Evolutionary conservation across 2,113 vertebrate species (phyloP).

Genomic region (Myodes glareolus): DNA sequence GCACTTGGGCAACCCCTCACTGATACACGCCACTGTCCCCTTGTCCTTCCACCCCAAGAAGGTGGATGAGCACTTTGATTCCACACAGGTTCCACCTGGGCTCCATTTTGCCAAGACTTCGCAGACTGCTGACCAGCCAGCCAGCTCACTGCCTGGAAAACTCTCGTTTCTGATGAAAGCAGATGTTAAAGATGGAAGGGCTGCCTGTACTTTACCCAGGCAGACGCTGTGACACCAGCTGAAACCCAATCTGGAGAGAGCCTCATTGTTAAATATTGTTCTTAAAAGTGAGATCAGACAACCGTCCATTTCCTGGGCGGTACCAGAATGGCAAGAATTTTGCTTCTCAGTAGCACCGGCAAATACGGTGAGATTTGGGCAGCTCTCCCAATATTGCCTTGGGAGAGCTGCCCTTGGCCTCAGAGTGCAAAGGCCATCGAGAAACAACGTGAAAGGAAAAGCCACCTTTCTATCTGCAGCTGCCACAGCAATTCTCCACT

Average conservation of each 20-base stretch:
- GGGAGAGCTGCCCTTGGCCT: fast-evolving
- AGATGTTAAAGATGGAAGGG: neutral
- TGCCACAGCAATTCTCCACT: neutral
- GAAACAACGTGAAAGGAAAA: neutral
- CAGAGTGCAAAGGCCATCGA: fast-evolving
- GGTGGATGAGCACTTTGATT: neutral
- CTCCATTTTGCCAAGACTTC: neutral
- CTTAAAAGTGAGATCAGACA: slow-evolving; percentile 40
- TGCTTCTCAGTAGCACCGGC: neutral
- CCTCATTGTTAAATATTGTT: slow-evolving; percentile 11
- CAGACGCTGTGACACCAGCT: neutral
- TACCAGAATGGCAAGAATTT: neutral
- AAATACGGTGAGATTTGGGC: no score
- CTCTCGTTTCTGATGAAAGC: neutral
- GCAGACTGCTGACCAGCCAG: neutral
- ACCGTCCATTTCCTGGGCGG: neutral
- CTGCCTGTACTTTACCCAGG: neutral
- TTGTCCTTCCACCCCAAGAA: neutral
- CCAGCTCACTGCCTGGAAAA: neutral
- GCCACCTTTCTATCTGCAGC: fast-evolving
- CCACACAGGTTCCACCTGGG: neutral
- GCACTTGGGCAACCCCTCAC: neutral
- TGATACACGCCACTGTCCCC: neutral
- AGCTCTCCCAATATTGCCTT: no score
- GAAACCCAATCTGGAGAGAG: neutral